Percentiles rank a stretch among this genome's conserved stretches.
Evolutionary conservation across 2,113 vertebrate species (phyloP).

Genomic region (Protobothrops flavoviridis): DNA sequence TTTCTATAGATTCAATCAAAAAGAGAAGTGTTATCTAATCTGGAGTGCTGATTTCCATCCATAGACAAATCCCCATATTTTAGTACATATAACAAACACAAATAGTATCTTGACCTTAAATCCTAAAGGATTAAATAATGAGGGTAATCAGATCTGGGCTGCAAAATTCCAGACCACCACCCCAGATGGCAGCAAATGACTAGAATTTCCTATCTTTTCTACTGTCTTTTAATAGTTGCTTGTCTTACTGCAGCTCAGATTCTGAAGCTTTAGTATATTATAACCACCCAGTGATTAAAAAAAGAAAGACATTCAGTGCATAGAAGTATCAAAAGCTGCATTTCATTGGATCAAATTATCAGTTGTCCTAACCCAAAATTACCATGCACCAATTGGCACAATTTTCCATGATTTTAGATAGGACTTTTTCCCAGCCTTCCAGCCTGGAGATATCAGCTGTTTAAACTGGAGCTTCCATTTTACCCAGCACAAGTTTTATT

Average conservation of each 20-base stretch:
- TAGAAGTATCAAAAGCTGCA: neutral
- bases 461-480: neutral
- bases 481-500: neutral
- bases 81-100: neutral
- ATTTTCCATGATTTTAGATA: neutral
- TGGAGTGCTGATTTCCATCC: neutral
- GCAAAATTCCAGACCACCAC: neutral
- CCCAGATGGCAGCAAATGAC: neutral
- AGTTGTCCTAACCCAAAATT: neutral
- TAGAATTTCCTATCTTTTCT: neutral
- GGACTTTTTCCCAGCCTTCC: neutral
- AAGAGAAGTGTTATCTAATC: neutral
- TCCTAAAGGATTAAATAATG: neutral
- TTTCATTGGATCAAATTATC: neutral
- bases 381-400: neutral
- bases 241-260: neutral
- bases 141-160: neutral
- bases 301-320: neutral
- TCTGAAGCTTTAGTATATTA: neutral
- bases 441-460: neutral
- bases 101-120: neutral
- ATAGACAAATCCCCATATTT: neutral
- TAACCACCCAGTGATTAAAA: neutral
- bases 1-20: neutral
- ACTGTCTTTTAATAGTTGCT: neutral